Evolutionary conservation across 1,140 invertebrate species (phyloP), one percentile per base, ranked within the genome.

Genomic region (Argopecten irradians): DNA sequence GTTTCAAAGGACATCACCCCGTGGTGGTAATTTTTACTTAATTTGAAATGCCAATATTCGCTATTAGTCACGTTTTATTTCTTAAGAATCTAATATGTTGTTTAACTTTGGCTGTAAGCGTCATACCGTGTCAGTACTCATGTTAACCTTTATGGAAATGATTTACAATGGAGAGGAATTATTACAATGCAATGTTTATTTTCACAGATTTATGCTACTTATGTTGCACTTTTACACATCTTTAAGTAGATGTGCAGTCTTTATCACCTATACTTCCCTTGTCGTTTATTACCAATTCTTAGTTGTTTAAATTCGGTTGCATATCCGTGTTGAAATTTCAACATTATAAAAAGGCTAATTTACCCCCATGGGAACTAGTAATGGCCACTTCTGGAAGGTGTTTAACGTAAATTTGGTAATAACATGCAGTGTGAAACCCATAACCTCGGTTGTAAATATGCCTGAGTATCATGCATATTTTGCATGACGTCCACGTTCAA

Each of bases 151-250:
- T 22, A 33, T 33, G 33, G 1, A 13, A 8, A 46, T 84, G 39
- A 84, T 87, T 83, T 87, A 87, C 71, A n/a, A 34, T 82, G 28
- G 14, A 34, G n/a, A 46, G 28, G 36, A 36, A 84, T 84, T 87
- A 87, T 83, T 46, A 87, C 39, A 35, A 84, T 34, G 34, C 32
- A 22, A 8, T 84, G 46, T 87, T 43, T 43, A 84, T 87, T 84
- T 43, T 87, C 83, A 43, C 86, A 84, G 86, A 84, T 87, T 87
- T 87, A 87, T 87, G 34, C 28, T 46, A 84, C 28, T 83, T 83
- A 34, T 46, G 14, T 34, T 34, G 86, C 34, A 46, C 86, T 35
- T 46, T 84, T 46, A 28, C 32, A 71, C 55, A 16, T 71, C 28
- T n/a, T 28, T n/a, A 71, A 71, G 55, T 71, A n/a, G 55, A 71